Evolutionary conservation across 2,797 vertebrate species (phyloP).

Genomic region (Tenualosa ilisha): DNA sequence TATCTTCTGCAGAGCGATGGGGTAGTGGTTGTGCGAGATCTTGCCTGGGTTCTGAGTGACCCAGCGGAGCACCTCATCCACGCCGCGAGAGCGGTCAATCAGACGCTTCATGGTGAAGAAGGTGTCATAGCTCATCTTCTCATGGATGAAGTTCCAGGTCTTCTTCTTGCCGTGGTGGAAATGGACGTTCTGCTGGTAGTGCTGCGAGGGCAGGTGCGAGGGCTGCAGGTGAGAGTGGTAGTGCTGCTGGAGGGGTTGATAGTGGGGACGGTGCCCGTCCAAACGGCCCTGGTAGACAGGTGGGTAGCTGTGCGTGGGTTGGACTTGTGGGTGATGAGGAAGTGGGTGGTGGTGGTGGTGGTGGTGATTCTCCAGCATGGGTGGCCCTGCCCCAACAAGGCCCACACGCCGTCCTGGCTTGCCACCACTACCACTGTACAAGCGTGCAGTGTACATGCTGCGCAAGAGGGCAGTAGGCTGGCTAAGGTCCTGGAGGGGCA

Average conservation of each 20-base stretch:
- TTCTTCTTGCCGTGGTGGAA: conserved; percentile 75
- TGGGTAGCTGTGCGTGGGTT: conserved; percentile 58
- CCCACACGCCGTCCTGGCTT: conserved; percentile 69
- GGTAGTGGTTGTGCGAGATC: conserved; percentile 88
- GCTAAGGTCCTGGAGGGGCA: conserved; percentile 43
- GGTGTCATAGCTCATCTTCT: conserved; percentile 88
- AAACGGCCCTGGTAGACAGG: conserved; percentile 68
- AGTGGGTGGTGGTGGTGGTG: conserved; percentile 53
- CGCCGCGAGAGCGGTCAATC: conserved; percentile 83
- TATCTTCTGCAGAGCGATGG: conserved; percentile 86
- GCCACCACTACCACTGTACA: conserved; percentile 67
- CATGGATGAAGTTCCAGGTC: conserved; percentile 87
- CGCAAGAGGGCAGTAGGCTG: conserved; percentile 28
- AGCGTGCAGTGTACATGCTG: conserved; percentile 74
- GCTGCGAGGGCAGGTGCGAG: conserved; percentile 59
- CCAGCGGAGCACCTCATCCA: conserved; percentile 90
- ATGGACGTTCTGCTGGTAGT: conserved; percentile 66
- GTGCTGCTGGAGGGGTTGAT: conserved; percentile 64
- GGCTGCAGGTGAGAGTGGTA: conserved; percentile 58
- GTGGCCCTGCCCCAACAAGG: conserved; percentile 57
- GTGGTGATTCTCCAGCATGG: conserved; percentile 65
- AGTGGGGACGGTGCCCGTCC: conserved; percentile 64
- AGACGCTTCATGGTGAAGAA: conserved; percentile 90
- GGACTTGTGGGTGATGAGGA: conserved; percentile 60
- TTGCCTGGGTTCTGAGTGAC: conserved; percentile 89